These are phyloP conservation scores for Leptothorax acervorum DNA, from an alignment of 2,888 invertebrate genomes.

Conservation along the genomic window DNA sequence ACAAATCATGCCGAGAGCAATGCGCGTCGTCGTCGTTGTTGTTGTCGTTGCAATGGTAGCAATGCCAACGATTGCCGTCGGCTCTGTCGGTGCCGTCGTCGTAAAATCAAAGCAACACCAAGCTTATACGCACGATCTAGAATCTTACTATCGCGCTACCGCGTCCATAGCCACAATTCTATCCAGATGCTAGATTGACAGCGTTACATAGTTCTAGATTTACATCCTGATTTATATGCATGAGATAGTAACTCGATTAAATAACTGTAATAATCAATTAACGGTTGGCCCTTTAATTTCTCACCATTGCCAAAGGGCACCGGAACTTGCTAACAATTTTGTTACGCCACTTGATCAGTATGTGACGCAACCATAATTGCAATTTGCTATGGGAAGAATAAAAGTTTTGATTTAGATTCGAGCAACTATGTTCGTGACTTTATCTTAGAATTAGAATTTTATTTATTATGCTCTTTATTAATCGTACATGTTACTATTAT, in stretches of 20 bases:
- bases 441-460: not conserved
- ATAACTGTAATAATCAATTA: conserved; percentile 45
- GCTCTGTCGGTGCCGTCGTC: conserved; percentile 18
- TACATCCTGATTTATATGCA: conserved; percentile 32
- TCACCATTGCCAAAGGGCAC: not conserved
- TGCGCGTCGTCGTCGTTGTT: conserved; percentile 54
- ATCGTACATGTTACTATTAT: not conserved
- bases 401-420: not conserved
- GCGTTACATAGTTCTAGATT: conserved; percentile 12
- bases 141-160: conserved; percentile 28
- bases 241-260: conserved; percentile 30
- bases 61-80: conserved; percentile 14
- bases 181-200: conserved; percentile 10
- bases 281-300: conserved; percentile 29
- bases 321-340: not conserved
- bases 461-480: not conserved
- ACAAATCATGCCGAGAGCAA: conserved; percentile 77
- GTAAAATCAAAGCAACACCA: conserved; percentile 16
- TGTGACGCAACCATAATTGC: not conserved
- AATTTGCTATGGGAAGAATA: not conserved
- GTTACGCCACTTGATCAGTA: not conserved
- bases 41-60: conserved; percentile 56
- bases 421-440: not conserved
- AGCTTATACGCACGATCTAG: conserved; percentile 11
- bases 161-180: not conserved